Evolutionary conservation across 2,888 invertebrate species (phyloP).

Genomic region (Glaucopsyche alexis): DNA sequence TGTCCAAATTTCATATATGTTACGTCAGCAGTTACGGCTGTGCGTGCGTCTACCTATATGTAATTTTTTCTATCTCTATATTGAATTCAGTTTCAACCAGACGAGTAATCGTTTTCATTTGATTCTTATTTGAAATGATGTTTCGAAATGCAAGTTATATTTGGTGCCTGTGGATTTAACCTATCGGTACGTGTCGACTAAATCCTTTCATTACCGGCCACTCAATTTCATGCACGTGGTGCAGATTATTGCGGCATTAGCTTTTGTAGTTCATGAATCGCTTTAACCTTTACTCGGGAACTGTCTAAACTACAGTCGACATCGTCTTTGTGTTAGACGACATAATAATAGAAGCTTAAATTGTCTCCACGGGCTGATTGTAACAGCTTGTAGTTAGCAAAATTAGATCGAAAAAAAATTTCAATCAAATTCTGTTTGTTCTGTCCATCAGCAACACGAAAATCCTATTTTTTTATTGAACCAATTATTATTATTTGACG

Average conservation of each 20-base stretch:
- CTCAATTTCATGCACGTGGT: conserved; percentile 23
- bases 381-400: neutral
- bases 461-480: neutral
- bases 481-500: too few species aligned
- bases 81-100: too few species aligned
- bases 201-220: conserved; percentile 22
- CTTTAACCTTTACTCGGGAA: conserved; percentile 6
- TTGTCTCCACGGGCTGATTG: neutral
- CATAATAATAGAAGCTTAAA: conserved; percentile 2
- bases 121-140: too few species aligned
- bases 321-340: neutral
- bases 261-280: conserved; percentile 25
- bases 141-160: too few species aligned
- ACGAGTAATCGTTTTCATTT: too few species aligned
- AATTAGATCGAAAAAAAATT: neutral
- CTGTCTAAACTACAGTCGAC: conserved; percentile 1
- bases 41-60: too few species aligned
- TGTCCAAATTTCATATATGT: too few species aligned
- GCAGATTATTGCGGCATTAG: conserved; percentile 18
- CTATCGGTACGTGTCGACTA: too few species aligned
- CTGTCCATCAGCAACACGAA: neutral
- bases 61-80: too few species aligned
- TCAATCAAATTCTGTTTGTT: too few species aligned
- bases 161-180: too few species aligned
- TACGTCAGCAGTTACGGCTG: too few species aligned